phyloP scores from a whole-genome alignment of 2,113 vertebrate species.

The Nibea albiflora region DNA sequence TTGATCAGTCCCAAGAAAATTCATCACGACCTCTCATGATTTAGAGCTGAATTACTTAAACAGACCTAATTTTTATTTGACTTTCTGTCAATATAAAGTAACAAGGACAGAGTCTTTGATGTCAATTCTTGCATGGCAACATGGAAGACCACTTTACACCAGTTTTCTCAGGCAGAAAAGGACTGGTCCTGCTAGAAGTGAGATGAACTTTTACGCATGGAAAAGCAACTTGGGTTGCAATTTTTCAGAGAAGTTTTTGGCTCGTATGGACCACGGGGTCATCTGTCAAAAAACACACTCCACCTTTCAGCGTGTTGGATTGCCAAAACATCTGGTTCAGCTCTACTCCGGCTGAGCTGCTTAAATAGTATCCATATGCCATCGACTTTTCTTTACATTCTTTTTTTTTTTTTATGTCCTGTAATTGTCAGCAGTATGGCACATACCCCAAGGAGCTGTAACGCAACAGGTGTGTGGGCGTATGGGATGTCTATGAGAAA shows the following conservation, averaged over 20 bases:
- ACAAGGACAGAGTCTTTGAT: neutral
- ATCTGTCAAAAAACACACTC: conserved; percentile 35
- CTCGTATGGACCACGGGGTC: neutral
- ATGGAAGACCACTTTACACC: neutral
- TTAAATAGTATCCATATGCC: conserved; percentile 37
- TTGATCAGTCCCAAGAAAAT: neutral
- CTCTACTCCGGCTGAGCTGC: conserved; percentile 7
- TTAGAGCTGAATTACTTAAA: too few relatives aligned
- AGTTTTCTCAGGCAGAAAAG: neutral
- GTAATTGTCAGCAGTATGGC: conserved; percentile 9
- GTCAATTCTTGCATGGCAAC: neutral
- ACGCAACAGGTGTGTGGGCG: conserved; percentile 49
- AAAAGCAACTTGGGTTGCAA: neutral
- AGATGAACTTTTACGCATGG: neutral
- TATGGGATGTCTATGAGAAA: conserved; percentile 15
- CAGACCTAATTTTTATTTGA: too few relatives aligned
- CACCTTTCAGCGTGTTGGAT: conserved; percentile 37
- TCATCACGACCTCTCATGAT: too few relatives aligned
- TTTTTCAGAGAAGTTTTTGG: conserved; percentile 3
- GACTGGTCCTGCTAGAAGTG: neutral
- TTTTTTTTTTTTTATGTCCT: neutral
- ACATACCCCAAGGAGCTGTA: conserved; percentile 25
- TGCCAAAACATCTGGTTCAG: conserved; percentile 49
- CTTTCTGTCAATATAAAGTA: too few relatives aligned
- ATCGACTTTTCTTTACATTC: neutral